These are phyloP conservation scores for Cavia porcellus DNA, from an alignment of 2,113 vertebrate species.

Conservation along the genomic window DNA sequence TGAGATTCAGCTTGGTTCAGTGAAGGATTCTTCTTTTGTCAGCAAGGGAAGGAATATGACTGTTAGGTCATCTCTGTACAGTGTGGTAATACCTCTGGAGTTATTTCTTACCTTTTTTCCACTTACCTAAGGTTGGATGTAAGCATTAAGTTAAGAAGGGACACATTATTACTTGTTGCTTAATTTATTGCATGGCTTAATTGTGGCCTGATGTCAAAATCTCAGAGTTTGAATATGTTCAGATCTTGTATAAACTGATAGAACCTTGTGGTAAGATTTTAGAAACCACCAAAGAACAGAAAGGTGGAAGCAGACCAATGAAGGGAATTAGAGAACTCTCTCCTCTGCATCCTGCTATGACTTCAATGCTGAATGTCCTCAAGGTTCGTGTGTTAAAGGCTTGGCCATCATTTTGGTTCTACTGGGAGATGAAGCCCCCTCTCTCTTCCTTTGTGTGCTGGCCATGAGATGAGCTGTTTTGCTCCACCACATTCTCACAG, in stretches of 20 bases:
- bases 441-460: neutral
- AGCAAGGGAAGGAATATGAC: neutral
- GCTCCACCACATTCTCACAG: too few species aligned
- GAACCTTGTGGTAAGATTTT: neutral
- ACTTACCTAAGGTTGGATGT: neutral
- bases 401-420: neutral
- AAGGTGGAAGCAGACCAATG: neutral
- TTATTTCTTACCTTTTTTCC: neutral
- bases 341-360: neutral
- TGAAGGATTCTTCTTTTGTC: neutral
- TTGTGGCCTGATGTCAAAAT: neutral
- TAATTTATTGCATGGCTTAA: neutral
- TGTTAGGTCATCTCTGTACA: neutral
- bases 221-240: neutral
- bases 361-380: neutral
- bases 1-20: slow-evolving; percentile 20
- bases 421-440: neutral
- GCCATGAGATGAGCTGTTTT: neutral
- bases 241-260: neutral
- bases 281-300: neutral
- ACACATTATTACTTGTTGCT: neutral
- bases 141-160: neutral
- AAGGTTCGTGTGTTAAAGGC: neutral
- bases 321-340: neutral
- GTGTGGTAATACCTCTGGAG: neutral